Evolutionary conservation across 2,888 invertebrate genomes (phyloP), one percentile per base, ranked within the genome.

Genomic region (Agrypnus murinus): DNA sequence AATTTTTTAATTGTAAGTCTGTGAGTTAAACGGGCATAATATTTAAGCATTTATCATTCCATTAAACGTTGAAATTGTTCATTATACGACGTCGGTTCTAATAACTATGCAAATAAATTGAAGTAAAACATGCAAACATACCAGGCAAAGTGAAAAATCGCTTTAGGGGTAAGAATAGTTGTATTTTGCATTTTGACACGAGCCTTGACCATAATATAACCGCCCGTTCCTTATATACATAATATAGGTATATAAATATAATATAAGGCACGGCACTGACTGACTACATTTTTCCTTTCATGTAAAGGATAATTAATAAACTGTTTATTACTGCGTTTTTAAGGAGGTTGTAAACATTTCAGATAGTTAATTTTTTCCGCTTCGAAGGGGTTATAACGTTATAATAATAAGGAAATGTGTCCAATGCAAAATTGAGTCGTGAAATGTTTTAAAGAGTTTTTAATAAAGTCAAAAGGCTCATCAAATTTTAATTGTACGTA

Each of bases 401-500:
- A n/a, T n/a, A n/a, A n/a, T n/a, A n/a, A n/a, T n/a, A n/a, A n/a
- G n/a, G n/a, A n/a, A n/a, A n/a, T n/a, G n/a, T n/a, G n/a, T n/a
- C n/a, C 25, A 5, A 25, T 25, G 25, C 14, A 15, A 55, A 55
- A 55, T 55, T 55, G 55, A 55, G 55, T 15, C 55, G 36, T 55
- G 55, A 55, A 55, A 19, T n/a, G 15, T 36, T 25, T 14, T 53
- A 34, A 53, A 34, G 32, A 53, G 34, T 34, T 34, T 32, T 55
- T 55, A 34, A 17, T 55, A 55, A 36, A 55, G 12, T 31, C n/a
- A 15, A 38, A 36, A 55, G 12, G 15, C 55, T 4, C 55, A 55
- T 55, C 55, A 55, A 55, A 55, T 55, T 55, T 55, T 55, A 55
- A 55, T 55, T 55, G 36, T 10, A n/a, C 5, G n/a, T 36, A 55